Evolutionary conservation across 92 coral and sea anemone species (phyloP), one percentile per base, ranked within the genome.

Genomic region (Paramuricea clavata): DNA sequence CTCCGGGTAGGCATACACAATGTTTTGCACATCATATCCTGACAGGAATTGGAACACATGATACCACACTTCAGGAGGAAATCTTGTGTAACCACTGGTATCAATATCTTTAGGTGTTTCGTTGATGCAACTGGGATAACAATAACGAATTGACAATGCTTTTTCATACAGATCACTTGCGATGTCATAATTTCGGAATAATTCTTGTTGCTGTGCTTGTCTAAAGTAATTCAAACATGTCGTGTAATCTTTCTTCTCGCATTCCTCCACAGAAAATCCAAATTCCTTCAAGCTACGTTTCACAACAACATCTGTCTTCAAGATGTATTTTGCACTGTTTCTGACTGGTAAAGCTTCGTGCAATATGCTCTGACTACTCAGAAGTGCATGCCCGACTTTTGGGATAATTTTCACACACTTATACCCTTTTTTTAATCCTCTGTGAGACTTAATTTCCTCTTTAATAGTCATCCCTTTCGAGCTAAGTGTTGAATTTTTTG

Each of bases 221-320:
- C 83, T 52, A 22, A 78, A 78, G 49, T 52, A 57, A 39, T 56
- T 31, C 69, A 78, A 56, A 35, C 83, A 78, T 1, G 69, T 56
- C 83, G 30, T 49, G 49, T 30, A 78, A 56, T 78, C 83, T 26
- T 57, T 33, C 41, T 33, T 78, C 39, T 78, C 83, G 36, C 52
- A 16, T 12, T 78, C 50, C 49, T 52, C 49, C 25, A 78, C 44
- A 21, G 68, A 49, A 52, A 78, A 78, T 36, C 83, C 83, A 78
- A 54, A 33, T 42, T 54, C 23, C 41, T 74, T 74, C 2, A 69
- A 52, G 69, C 52, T 39, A 21, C 83, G 83, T 35, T 57, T 54
- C 31, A 78, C 83, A 17, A 78, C 69, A 78, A 78, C 70, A 54
- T 78, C 83, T 28, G 83, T 78, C 49, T 78, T 78, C 49, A 78